Evolutionary conservation across 2,113 vertebrate genomes (phyloP).

Genomic region (Tetraodon nigroviridis): DNA sequence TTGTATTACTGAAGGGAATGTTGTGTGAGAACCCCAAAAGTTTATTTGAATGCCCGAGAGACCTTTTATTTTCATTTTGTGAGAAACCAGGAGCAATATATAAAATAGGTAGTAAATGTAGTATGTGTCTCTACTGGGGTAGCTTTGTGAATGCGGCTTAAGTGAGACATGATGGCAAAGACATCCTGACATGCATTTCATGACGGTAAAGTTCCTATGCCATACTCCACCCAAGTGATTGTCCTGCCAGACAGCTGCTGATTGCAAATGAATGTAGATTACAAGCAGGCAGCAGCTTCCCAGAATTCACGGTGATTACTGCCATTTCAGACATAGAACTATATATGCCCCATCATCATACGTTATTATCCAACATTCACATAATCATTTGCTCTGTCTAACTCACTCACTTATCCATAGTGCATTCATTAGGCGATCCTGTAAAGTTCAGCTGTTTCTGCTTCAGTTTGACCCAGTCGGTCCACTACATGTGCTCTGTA

Average conservation of each 20-base stretch:
- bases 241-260: constrained; percentile 45
- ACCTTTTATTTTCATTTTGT: constrained; percentile 9
- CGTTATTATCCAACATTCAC: constrained; percentile 1
- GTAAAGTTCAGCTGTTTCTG: too few species aligned
- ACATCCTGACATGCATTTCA: constrained; percentile 43
- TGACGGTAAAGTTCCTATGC: constrained; percentile 16
- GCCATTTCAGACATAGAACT: constrained; percentile 13
- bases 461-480: too few species aligned
- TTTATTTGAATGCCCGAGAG: constrained; percentile 47
- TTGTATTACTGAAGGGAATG: constrained; percentile 47
- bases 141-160: constrained; percentile 12
- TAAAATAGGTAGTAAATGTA: too few species aligned
- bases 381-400: constrained; percentile 16
- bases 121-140: too few species aligned
- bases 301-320: constrained; percentile 23
- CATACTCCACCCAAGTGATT: constrained; percentile 24
- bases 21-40: constrained; percentile 47
- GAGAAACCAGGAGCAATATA: too few species aligned
- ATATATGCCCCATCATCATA: not conserved
- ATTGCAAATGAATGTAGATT: constrained; percentile 58
- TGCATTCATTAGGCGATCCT: too few species aligned
- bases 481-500: too few species aligned
- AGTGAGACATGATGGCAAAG: constrained; percentile 21
- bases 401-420: not conserved
- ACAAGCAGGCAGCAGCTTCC: constrained; percentile 11